These are phyloP conservation scores for Atrichornis clamosus DNA, from an alignment of 2,113 vertebrate genomes.

Conservation along the genomic window DNA sequence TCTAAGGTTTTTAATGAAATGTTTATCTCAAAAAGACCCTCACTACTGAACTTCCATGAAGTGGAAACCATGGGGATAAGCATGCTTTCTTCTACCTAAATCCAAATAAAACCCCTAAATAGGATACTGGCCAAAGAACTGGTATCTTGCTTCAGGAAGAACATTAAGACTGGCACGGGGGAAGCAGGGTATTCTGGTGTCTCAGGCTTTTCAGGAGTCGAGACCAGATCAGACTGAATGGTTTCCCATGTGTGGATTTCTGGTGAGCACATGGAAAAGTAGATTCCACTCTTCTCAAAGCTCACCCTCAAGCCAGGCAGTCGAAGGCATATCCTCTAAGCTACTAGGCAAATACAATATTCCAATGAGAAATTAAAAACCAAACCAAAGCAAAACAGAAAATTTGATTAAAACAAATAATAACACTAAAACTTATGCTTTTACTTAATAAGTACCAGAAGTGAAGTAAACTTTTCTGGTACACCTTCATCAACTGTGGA, in stretches of 20 bases:
- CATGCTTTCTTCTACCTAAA: neutral
- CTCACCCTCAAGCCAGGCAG: neutral
- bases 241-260: neutral
- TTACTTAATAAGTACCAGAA: neutral
- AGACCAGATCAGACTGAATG: neutral
- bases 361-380: neutral
- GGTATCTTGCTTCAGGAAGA: neutral
- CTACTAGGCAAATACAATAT: neutral
- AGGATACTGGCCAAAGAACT: neutral
- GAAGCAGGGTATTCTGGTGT: fast-evolving
- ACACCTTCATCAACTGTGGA: neutral
- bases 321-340: neutral
- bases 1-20: neutral
- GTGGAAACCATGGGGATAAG: neutral
- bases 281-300: neutral
- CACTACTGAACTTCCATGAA: neutral
- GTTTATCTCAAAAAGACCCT: neutral
- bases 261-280: neutral
- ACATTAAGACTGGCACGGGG: neutral
- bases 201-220: neutral
- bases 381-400: neutral
- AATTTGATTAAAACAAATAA: neutral
- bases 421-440: neutral
- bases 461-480: neutral
- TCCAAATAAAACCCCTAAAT: neutral